A percentile compares a stretch with the other conserved stretches of the same genome.
Conservation (phyloP, 2,113 vertebrate genomes). For the Gila orcuttii region DNA sequence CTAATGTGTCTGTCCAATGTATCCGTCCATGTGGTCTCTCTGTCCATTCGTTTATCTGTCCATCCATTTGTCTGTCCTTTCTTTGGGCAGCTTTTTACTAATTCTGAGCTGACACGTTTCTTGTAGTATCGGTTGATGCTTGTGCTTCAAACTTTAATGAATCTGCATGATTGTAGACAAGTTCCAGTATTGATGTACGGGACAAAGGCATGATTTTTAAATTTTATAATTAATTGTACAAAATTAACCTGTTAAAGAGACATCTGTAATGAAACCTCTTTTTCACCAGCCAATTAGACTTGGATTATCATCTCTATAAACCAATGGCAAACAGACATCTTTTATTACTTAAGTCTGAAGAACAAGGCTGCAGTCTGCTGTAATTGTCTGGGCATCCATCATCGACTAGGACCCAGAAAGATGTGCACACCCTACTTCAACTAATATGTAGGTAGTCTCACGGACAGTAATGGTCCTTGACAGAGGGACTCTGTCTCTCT, state of each 20-base stretch:
- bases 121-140: not conserved
- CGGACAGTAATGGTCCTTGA: constrained; percentile 24
- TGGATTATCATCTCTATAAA: not conserved
- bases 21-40: not conserved
- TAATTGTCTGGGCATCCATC: constrained; percentile 9
- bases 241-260: not conserved
- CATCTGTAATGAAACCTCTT: not conserved
- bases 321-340: constrained; percentile 56
- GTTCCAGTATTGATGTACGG: not conserved
- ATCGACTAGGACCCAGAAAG: not conserved
- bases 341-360: constrained; percentile 65
- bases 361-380: constrained; percentile 9
- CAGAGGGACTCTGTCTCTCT: constrained; percentile 24
- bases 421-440: not conserved
- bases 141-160: not conserved
- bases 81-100: not conserved
- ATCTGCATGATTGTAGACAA: not conserved
- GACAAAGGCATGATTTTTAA: not conserved
- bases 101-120: not conserved
- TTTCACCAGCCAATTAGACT: not conserved
- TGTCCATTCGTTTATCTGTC: not conserved
- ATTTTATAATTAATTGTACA: not conserved
- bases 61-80: not conserved
- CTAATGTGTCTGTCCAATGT: not conserved
- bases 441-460: not conserved